Percentiles rank a stretch among this genome's conserved stretches.
phyloP scores from a whole-genome alignment of 2,888 invertebrate genomes.

The Octodonta nipae region DNA sequence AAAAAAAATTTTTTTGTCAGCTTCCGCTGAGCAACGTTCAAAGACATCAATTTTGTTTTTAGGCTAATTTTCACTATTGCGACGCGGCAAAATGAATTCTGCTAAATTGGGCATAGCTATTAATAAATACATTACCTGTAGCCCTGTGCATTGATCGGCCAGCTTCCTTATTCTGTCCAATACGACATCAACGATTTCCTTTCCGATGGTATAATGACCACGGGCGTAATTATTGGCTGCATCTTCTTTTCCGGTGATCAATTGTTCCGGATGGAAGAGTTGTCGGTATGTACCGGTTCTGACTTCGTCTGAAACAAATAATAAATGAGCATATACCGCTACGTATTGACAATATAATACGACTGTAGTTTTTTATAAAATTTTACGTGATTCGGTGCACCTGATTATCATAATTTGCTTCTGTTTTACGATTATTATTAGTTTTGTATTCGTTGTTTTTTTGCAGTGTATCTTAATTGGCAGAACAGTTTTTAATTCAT shows the following conservation, averaged over 20 bases:
- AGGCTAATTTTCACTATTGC: neutral
- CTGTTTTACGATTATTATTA: too few relatives aligned
- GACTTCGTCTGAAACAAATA: constrained; percentile 45
- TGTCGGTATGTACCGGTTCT: constrained; percentile 27
- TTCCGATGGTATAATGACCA: constrained; percentile 67
- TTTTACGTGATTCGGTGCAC: too few relatives aligned
- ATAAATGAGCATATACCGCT: too few relatives aligned
- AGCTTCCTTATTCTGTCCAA: constrained; percentile 54
- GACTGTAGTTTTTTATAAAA: too few relatives aligned
- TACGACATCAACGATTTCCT: constrained; percentile 59
- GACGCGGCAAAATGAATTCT: neutral
- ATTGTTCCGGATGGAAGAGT: constrained; percentile 61
- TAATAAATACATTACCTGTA: constrained; percentile 34
- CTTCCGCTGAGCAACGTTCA: neutral
- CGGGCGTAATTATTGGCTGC: constrained; percentile 76
- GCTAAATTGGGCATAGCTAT: constrained; percentile 1
- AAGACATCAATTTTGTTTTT: neutral
- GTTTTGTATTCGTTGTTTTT: too few relatives aligned
- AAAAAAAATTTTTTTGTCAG: too few relatives aligned
- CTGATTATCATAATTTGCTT: too few relatives aligned
- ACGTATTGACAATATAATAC: too few relatives aligned
- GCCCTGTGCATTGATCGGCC: constrained; percentile 49
- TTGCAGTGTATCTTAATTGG: too few relatives aligned
- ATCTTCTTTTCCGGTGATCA: constrained; percentile 74
- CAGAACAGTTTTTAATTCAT: too few relatives aligned